Evolutionary conservation across 1,140 invertebrate genomes (phyloP).

Genomic region (Hylyphantes graminicola): DNA sequence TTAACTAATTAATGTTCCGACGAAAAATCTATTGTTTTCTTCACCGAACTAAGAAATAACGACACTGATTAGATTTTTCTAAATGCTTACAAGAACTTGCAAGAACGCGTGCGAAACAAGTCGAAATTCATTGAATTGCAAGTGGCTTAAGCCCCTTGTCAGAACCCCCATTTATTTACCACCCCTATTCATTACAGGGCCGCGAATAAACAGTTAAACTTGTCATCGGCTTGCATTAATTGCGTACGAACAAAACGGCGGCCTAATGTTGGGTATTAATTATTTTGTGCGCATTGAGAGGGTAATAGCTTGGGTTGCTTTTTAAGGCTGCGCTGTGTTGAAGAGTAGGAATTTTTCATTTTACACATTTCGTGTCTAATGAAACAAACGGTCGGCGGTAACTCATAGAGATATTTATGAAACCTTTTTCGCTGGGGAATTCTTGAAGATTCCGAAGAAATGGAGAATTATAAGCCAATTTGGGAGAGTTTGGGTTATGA

Average conservation of each 20-base stretch:
- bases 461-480: too few relatives aligned
- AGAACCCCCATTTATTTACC: constrained; percentile 28
- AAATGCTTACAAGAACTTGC: too few relatives aligned
- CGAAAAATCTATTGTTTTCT: too few relatives aligned
- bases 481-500: too few relatives aligned
- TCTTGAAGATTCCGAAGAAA: too few relatives aligned
- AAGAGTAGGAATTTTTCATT: constrained; percentile 9
- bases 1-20: too few relatives aligned
- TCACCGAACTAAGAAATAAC: too few relatives aligned
- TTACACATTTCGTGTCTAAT: not conserved
- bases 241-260: constrained; percentile 28
- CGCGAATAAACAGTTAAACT: constrained; percentile 40
- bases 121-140: constrained; percentile 11
- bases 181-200: constrained; percentile 26
- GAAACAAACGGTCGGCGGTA: not conserved
- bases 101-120: not conserved
- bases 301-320: not conserved
- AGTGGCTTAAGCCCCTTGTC: constrained; percentile 22
- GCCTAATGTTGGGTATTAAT: constrained; percentile 18
- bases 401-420: constrained; percentile 23
- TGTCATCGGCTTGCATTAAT: constrained; percentile 35
- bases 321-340: not conserved
- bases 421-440: not conserved
- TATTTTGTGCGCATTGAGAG: not conserved
- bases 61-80: too few relatives aligned